Conservation (phyloP, 35 echinoderm and acorn worm genomes). For the Ophioderma brevispina region DNA sequence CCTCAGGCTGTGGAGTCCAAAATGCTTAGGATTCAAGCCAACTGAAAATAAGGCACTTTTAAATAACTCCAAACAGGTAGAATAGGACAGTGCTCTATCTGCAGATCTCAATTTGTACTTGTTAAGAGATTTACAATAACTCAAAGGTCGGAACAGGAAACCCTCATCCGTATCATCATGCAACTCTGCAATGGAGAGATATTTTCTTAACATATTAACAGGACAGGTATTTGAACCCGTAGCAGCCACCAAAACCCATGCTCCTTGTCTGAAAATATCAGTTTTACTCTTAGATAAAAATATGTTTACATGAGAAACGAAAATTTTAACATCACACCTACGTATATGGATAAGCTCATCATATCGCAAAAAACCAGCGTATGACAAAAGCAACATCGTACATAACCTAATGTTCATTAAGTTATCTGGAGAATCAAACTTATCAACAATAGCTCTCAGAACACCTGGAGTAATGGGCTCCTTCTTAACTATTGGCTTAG, state of each 20-base stretch:
- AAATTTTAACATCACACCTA: conserved; percentile 12
- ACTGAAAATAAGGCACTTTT: conserved; percentile 5
- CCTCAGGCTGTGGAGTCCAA: conserved; percentile 50
- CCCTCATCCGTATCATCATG: background rate
- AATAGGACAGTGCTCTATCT: conserved; percentile 30
- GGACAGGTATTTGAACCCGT: background rate
- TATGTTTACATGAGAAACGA: background rate
- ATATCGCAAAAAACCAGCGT: conserved; percentile 19
- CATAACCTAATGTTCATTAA: conserved; percentile 14
- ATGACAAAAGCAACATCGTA: conserved; percentile 5
- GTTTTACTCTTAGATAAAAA: conserved; percentile 46
- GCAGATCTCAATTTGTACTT: background rate
- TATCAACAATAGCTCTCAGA: background rate
- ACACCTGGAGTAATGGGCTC: conserved; percentile 12
- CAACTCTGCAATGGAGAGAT: background rate
- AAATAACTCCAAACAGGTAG: conserved; percentile 33
- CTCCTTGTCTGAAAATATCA: conserved; percentile 31
- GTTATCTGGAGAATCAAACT: conserved; percentile 11
- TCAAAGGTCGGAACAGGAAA: conserved; percentile 8
- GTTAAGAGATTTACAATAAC: background rate
- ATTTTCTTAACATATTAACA: background rate
- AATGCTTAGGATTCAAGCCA: conserved; percentile 3
- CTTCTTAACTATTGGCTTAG: conserved; percentile 12
- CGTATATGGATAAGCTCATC: conserved; percentile 17
- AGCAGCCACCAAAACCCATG: conserved; percentile 15